Evolutionary conservation across 2,113 vertebrate genomes (phyloP), one percentile per base, ranked within the genome.

Genomic region (Grantiella picta): DNA sequence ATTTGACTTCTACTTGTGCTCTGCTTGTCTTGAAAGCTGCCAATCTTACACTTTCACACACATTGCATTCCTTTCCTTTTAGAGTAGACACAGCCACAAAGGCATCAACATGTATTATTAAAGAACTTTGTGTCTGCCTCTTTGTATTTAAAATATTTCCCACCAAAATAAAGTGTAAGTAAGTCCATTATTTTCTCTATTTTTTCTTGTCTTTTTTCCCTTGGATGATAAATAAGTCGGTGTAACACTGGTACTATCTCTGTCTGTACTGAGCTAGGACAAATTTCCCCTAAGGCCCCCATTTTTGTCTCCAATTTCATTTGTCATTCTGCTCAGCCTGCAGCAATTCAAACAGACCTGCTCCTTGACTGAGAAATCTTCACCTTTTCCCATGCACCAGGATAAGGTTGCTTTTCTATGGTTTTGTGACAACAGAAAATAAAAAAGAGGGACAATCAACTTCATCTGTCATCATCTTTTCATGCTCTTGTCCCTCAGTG

Each of bases 301-400:
- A 44, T 75, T 96, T 95, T 79, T 66, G 56, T 75, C 88, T 92
- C 69, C 36, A 9, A 82, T 93, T 91, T 77, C 94, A 96, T 96
- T 94, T 96, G 65, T 96, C 93, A 94, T 96, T 92, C 95, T 78
- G 49, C 76, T 96, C 86, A 95, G 88, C 76, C 93, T 92, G 52
- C 79, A 96, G 92, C 88, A 75, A 83, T 90, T 95, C 92, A 86
- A 91, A 86, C 90, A 96, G 85, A 78, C 82, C 69, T 92, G 82
- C 69, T 89, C 88, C 86, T 92, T 96, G 89, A 89, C 76, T 78
- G 85, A 78, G 57, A 92, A 94, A 92, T 65, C 92, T 90, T 97
- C 88, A 96, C 94, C 86, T 95, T 72, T 78, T 83, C 85, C 89
- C 50, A 86, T 42, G 76, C 71, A 86, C 69, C 52, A 92, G 79